Base-by-base conservation (phyloP, 2,113 vertebrate species). In the Tretioscincus oriximinensis region DNA sequence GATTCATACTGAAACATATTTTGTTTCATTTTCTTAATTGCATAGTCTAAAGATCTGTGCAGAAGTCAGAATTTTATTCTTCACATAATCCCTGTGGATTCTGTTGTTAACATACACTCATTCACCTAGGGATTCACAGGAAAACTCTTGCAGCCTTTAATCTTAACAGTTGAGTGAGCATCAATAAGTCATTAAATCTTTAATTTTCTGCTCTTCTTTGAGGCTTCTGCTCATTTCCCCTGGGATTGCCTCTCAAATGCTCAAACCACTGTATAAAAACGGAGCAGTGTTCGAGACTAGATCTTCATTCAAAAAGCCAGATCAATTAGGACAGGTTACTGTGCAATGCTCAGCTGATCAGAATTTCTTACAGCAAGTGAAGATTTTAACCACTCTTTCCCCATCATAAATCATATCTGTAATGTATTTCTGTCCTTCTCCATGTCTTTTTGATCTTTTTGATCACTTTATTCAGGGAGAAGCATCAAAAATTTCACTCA, bases 121-220 rank as follows among this genome's bases (percentile, higher is more conserved):
- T 22, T 2, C 31, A 54, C 66, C n/a, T 1, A 0, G 29, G 75
- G 65, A 85, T 73, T 74, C 78, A 51, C 66, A 84, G 83, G 87
- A 90, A n/a, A 92, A 76, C 81, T 80, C 83, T 80, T 87, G 73
- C 73, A 88, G 41, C 9, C 90, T 93, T 91, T 88, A 88, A 90
- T 90, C 66, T 92, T 77, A 26, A 4, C 81, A 78, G 86, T 78
- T 66, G 66, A 89, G 68, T 70, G 79, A 90, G 54, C 77, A 76
- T 88, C 78, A 88, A 64, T 68, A 88, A 88, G 80, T 90, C 83
- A 90, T 91, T 90, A 91, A 89, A 90, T 91, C 83, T 90, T 87
- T 68, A 86, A 86, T 92, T 89, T 91, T 90, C 88, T 90, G 31
- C 68, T 71, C 85, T 81, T 92, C 81, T 89, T 88, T 87, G 75